Evolutionary conservation across 2,888 invertebrate genomes (phyloP), one percentile per base, ranked within the genome.

Genomic region (Falcaria lacertinaria): DNA sequence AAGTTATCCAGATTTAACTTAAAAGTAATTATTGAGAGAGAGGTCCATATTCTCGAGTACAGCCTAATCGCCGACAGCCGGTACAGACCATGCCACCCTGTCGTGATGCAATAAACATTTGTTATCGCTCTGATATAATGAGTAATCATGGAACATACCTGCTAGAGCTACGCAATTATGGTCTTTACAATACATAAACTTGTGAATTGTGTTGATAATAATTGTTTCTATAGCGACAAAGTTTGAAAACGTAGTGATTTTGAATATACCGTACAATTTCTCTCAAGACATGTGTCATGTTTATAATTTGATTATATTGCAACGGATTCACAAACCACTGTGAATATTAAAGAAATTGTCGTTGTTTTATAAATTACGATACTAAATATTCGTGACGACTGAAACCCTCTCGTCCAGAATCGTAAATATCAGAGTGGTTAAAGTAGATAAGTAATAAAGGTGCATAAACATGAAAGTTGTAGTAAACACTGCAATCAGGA

Each of bases 101-200:
- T 50, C 59, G 45, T 61, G 62, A 47, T 61, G 50, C 48, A 60
- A 57, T 51, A 49, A 52, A 28, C 34, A 45, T 44, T 36, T 16
- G 44, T 54, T 56, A 56, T 60, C 61, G 46, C 44, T 42, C 35
- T 47, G 48, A 60, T 50, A 53, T 48, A 43, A 34, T 52, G 51
- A 50, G 37, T 51, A 60, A 60, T 55, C 52, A 35, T 28, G 35
- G 41, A 45, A 48, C 13, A 13, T 36, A 36, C 19, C 19, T n/a
- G 22, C 22, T 11, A 1, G 0, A 28, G 8, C 28, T 28, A 28
- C 28, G 28, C 28, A 28, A 28, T 28, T 11, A 11, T 28, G 11
- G 7, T 11, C 11, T 28, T 28, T 11, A 28, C 28, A 28, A 28
- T 28, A 25, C 11, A 28, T 11, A 28, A 28, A 11, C 28, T 11